These are phyloP conservation scores for Whitmania pigra DNA, from an alignment of 1,140 invertebrate species.

Conservation along the genomic window DNA sequence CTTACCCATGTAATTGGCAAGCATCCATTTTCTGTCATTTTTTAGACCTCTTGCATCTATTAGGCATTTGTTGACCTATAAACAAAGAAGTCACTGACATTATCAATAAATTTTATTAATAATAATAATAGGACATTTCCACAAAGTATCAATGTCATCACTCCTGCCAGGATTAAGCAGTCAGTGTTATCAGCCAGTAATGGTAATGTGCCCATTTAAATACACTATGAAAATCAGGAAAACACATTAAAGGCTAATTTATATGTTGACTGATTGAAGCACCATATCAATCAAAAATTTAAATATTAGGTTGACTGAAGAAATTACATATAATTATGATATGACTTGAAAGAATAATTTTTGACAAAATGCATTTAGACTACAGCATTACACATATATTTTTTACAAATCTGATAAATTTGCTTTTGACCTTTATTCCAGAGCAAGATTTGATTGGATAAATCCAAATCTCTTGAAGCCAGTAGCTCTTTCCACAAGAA, in stretches of 20 bases:
- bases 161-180: too few relatives aligned
- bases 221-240: too few relatives aligned
- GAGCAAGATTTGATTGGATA: slow-evolving; percentile 10
- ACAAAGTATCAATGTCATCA: too few relatives aligned
- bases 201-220: too few relatives aligned
- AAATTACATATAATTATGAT: too few relatives aligned
- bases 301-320: too few relatives aligned
- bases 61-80: slow-evolving; percentile 51
- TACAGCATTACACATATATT: neutral
- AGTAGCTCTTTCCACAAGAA: neutral
- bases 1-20: slow-evolving; percentile 61
- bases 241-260: neutral
- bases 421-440: slow-evolving; percentile 16
- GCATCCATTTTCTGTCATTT: slow-evolving; percentile 85
- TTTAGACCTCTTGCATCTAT: slow-evolving; percentile 60
- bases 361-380: neutral
- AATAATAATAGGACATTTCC: too few relatives aligned
- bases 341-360: too few relatives aligned
- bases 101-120: neutral
- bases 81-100: neutral
- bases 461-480: neutral
- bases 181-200: too few relatives aligned
- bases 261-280: neutral
- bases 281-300: too few relatives aligned
- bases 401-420: neutral